Percentiles rank a stretch among this genome's conserved stretches.
Evolutionary conservation across 2,888 invertebrate species (phyloP).

Genomic region (Ormyrus nitidulus): DNA sequence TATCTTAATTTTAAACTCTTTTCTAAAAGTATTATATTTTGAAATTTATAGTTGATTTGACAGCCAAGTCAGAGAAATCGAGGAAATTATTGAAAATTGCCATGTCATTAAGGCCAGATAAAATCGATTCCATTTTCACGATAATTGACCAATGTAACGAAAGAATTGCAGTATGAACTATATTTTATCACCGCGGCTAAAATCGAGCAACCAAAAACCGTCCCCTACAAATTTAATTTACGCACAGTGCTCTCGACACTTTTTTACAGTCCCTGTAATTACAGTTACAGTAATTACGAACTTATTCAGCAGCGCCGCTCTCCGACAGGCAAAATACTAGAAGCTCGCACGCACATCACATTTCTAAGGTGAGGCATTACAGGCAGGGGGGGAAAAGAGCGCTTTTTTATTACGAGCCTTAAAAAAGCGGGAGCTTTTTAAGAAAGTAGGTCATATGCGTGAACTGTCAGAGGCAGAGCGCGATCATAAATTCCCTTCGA

Average conservation of each 20-base stretch:
- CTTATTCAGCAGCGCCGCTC: background rate
- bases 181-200: too few species aligned
- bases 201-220: background rate
- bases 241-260: background rate
- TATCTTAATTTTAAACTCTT: too few species aligned
- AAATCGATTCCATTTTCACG: too few species aligned
- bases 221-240: background rate
- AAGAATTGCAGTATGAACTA: too few species aligned
- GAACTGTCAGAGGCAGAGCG: conserved; percentile 20
- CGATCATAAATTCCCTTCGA: conserved; percentile 40
- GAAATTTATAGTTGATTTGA: too few species aligned
- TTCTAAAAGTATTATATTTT: too few species aligned
- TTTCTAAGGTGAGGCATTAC: too few species aligned
- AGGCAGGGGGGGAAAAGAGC: background rate
- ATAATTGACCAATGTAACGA: too few species aligned
- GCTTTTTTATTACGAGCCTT: background rate
- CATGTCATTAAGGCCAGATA: too few species aligned
- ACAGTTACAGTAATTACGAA: background rate
- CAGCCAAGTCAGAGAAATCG: too few species aligned
- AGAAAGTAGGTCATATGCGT: conserved; percentile 40
- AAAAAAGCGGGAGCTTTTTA: background rate
- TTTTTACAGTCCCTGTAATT: background rate
- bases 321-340: background rate
- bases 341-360: too few species aligned
- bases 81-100: too few species aligned